Evolutionary conservation across 2,888 invertebrate species (phyloP).

Genomic region (Coecobrya sp.): DNA sequence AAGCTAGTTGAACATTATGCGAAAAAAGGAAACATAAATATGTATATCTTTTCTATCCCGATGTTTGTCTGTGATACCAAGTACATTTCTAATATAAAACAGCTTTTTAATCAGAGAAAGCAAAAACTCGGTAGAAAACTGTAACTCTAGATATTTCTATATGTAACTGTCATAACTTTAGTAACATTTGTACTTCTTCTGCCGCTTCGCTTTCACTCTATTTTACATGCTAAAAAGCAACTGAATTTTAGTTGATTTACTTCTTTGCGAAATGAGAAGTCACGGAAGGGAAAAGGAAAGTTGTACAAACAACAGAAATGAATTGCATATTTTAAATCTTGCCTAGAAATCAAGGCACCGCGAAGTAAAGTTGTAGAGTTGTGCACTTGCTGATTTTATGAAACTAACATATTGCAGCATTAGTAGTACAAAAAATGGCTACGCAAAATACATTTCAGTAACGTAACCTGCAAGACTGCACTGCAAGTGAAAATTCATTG

Average conservation of each 20-base stretch:
- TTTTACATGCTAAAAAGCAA: not conserved
- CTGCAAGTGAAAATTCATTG: no score
- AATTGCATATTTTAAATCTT: not conserved
- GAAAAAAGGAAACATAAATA: not conserved
- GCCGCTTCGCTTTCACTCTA: not conserved
- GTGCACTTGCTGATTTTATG: not conserved
- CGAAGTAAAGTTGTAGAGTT: not conserved
- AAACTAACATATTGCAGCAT: no score
- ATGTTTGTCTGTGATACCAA: no score
- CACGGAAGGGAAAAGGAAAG: not conserved
- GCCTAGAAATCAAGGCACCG: not conserved
- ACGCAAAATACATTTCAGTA: no score
- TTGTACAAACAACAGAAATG: not conserved
- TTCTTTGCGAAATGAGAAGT: slow-evolving; percentile 5
- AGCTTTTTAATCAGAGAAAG: slow-evolving; percentile 39
- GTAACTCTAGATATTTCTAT: not conserved
- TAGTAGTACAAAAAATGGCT: not conserved
- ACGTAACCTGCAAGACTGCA: no score
- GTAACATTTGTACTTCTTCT: not conserved
- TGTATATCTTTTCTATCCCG: no score
- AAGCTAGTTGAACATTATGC: not conserved
- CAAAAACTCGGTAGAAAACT: not conserved
- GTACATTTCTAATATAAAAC: not conserved
- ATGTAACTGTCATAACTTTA: not conserved
- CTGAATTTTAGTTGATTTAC: slow-evolving; percentile 25